Conservation (phyloP, 2,797 vertebrate species). For the Phylloscopus collybita region DNA sequence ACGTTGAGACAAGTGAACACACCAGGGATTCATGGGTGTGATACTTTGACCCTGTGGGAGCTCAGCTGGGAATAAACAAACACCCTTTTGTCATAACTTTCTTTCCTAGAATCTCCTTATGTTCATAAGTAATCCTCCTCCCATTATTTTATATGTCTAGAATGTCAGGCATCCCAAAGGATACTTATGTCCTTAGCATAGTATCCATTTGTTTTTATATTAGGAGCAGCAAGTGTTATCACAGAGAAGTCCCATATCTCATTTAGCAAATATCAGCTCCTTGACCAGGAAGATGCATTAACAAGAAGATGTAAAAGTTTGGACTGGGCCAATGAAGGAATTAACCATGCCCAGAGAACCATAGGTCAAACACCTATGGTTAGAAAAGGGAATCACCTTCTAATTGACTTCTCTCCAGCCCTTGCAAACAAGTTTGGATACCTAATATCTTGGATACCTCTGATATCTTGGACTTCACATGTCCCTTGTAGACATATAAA, state of each 20-base stretch:
- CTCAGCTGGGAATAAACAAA: not conserved
- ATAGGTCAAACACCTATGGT: not conserved
- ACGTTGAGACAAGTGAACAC: not conserved
- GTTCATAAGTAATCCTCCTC: not conserved
- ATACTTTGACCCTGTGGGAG: slow-evolving; percentile 13
- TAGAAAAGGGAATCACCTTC: not conserved
- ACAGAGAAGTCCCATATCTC: not conserved
- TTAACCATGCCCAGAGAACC: not conserved
- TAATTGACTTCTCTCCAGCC: not conserved
- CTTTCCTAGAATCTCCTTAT: not conserved
- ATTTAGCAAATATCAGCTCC: not conserved
- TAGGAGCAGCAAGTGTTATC: not conserved
- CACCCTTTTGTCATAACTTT: not conserved
- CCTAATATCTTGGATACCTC: not conserved
- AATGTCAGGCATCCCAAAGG: not conserved
- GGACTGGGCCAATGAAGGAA: not conserved
- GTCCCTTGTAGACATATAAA: not conserved
- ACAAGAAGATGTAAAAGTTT: not conserved
- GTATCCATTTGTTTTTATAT: not conserved
- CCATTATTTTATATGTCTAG: not conserved
- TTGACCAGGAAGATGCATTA: slow-evolving; percentile 11
- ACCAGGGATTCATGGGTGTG: not conserved
- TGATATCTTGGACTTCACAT: not conserved
- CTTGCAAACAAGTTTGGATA: not conserved
- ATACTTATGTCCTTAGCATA: not conserved